Percentiles rank a stretch among this genome's conserved stretches.
Evolutionary conservation across 2,888 invertebrate genomes (phyloP).

Genomic region (Rhodophaea formosa): DNA sequence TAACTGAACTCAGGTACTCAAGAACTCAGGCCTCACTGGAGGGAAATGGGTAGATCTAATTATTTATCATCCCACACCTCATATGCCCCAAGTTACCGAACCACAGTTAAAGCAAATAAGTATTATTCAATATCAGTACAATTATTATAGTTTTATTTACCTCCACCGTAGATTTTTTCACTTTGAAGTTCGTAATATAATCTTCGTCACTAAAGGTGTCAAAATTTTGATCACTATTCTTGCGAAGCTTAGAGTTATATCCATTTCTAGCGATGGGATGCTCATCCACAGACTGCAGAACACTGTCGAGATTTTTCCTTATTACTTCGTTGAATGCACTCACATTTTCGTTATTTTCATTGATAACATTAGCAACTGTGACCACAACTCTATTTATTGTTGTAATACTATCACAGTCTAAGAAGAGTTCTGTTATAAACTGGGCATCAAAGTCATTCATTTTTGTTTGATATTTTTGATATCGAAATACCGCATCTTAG

Average conservation of each 20-base stretch:
- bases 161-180: constrained; percentile 61
- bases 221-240: constrained; percentile 43
- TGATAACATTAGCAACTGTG: constrained; percentile 59
- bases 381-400: constrained; percentile 59
- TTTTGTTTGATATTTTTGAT: not conserved
- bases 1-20: too few relatives aligned
- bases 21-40: too few relatives aligned
- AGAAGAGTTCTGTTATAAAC: constrained; percentile 62
- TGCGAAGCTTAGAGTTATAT: constrained; percentile 15
- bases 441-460: constrained; percentile 59
- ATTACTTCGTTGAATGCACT: constrained; percentile 43
- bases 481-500: too few relatives aligned
- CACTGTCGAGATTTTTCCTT: constrained; percentile 39
- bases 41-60: too few relatives aligned
- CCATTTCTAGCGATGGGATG: constrained; percentile 25
- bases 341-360: constrained; percentile 62
- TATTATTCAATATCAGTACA: too few relatives aligned
- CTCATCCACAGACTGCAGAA: constrained; percentile 24
- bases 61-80: too few relatives aligned
- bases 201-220: constrained; percentile 52
- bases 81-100: too few relatives aligned
- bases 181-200: constrained; percentile 54
- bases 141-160: constrained; percentile 35
- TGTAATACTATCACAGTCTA: constrained; percentile 59
- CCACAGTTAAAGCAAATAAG: too few relatives aligned